Conservation (phyloP, 2,888 invertebrate genomes). For the Dichetophora obliterata region DNA sequence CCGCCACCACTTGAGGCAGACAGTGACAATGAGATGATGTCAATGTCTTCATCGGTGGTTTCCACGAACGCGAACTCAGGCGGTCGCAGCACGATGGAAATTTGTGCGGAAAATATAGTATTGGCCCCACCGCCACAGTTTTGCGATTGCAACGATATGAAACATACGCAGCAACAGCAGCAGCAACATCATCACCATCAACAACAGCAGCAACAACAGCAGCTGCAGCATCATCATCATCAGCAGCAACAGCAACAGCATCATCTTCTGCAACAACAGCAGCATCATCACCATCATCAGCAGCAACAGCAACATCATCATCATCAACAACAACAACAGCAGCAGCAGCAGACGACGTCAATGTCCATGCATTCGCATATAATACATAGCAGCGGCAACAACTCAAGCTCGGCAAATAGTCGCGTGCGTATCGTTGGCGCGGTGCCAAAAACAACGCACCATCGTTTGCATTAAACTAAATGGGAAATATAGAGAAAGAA, state of each 20-base stretch:
- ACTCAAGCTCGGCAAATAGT: constrained; percentile 51
- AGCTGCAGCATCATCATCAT: constrained; percentile 49
- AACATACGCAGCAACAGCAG: constrained; percentile 62
- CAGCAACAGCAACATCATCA: constrained; percentile 53
- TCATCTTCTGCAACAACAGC: constrained; percentile 51
- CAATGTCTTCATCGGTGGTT: constrained; percentile 46
- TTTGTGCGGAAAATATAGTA: constrained; percentile 73
- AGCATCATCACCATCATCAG: constrained; percentile 56
- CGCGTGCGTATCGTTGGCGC: constrained; percentile 87
- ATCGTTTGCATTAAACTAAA: constrained; percentile 63
- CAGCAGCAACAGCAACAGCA: constrained; percentile 53
- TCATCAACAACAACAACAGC: constrained; percentile 54
- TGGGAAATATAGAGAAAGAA: neutral
- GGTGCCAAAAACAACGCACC: constrained; percentile 77
- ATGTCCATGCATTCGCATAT: constrained; percentile 48
- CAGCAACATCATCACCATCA: constrained; percentile 52
- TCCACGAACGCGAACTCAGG: constrained; percentile 47
- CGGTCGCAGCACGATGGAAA: constrained; percentile 54
- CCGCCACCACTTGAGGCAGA: constrained; percentile 84
- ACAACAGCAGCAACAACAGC: constrained; percentile 60
- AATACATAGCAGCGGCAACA: constrained; percentile 42
- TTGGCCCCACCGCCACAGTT: constrained; percentile 92
- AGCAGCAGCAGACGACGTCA: constrained; percentile 51
- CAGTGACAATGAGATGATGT: constrained; percentile 75
- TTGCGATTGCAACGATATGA: constrained; percentile 78